Evolutionary conservation across 53 echinoderm and acorn worm species (phyloP), one percentile per base, ranked within the genome.

Genomic region (Mesocentrotus franciscanus): DNA sequence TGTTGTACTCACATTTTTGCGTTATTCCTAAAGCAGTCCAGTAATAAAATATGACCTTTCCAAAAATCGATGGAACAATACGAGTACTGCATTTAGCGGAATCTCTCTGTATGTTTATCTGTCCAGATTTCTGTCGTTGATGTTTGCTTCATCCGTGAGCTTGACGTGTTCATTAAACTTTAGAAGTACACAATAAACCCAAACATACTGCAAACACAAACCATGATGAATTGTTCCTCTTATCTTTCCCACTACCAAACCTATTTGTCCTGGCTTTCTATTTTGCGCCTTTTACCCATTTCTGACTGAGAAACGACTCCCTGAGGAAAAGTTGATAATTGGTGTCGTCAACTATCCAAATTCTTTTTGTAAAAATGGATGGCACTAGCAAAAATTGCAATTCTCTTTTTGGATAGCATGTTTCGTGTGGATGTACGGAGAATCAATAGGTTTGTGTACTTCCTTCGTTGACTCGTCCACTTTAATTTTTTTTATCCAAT

Each of bases 201-300:
- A 24, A 33, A 49, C 49, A 49, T 49, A 49, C 49, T 49, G 49
- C 49, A 49, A 58, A 57, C 56, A 87, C 87, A 58, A n/a, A 57
- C 58, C 27, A 12, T 87, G 87, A 87, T 87, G 29, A 57, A 87
- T 42, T 26, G 59, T 87, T 49, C 39, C 3, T 12, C n/a, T 56
- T 87, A 56, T 27, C 18, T 58, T 87, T 81, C 32, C 49, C 58
- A 58, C 87, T 87, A 27, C 22, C 0, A 87, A 87, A 58, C 57
- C 87, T 59, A 58, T 87, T 87, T 87, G 85, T 85, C 85, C 10
- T 56, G 58, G 27, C 87, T 58, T 26, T 87, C 58, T 87, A 26
- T 49, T 87, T 87, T 27, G 11, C 87, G 58, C 87, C 87, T 87
- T 59, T 87, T 57, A n/a, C n/a, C 58, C 58, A 58, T 58, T 58